A percentile compares a stretch with the other conserved stretches of the same genome.
Conservation (phyloP, 35 echinoderm and acorn worm species). For the Strongylocentrotus purpuratus region DNA sequence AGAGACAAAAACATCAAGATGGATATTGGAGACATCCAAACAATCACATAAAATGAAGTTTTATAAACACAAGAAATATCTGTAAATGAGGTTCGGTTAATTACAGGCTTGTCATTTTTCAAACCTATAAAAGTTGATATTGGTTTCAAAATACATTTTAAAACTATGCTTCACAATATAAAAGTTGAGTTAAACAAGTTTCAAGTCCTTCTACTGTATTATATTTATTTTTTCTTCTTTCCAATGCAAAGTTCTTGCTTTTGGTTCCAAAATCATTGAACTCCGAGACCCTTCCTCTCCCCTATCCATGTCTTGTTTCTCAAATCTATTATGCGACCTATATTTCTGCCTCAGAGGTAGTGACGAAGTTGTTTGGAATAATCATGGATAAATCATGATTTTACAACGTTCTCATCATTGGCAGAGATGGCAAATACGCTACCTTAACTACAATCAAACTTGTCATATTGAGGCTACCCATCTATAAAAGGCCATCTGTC, state of each 20-base stretch:
- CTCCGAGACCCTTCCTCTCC: no score
- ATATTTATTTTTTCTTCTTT: no score
- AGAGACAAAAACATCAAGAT: background rate
- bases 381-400: constrained; percentile 31
- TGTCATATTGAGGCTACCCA: no score
- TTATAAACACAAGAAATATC: background rate
- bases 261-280: no score
- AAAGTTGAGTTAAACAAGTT: no score
- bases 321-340: background rate
- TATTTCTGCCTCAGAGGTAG: constrained; percentile 43
- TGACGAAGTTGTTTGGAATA: constrained; percentile 34
- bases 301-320: no score
- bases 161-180: no score
- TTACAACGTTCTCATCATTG: constrained; percentile 22
- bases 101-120: background rate
- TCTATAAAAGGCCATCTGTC: no score
- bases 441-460: background rate
- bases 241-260: no score
- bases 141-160: no score
- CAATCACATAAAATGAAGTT: background rate
- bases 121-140: background rate
- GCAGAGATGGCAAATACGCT: background rate
- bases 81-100: background rate
- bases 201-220: no score
- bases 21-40: background rate